These are phyloP conservation scores for Zaprionus camerounensis DNA, from an alignment of 1,140 invertebrate species.

Conservation along the genomic window DNA sequence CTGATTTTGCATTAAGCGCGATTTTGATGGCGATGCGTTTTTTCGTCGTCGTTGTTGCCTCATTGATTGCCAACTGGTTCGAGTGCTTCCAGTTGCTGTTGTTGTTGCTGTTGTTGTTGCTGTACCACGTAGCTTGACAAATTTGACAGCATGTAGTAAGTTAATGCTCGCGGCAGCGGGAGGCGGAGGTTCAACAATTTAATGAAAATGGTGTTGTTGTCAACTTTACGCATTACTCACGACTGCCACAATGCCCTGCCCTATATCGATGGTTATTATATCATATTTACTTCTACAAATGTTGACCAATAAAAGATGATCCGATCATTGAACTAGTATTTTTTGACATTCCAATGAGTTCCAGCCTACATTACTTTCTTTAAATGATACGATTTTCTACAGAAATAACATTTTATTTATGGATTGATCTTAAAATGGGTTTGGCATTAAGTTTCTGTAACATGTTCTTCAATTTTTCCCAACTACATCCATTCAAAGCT, in stretches of 20 bases:
- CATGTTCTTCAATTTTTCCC: too few relatives aligned
- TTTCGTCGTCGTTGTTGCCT: slow-evolving; percentile 15
- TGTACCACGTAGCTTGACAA: slow-evolving; percentile 56
- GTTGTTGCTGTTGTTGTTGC: slow-evolving; percentile 39
- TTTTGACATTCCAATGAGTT: background rate
- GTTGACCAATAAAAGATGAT: background rate
- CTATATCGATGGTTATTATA: background rate
- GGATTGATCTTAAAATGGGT: too few relatives aligned
- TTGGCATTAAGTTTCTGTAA: too few relatives aligned
- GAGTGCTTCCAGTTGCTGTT: slow-evolving; percentile 16
- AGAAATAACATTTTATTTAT: too few relatives aligned
- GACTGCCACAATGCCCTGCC: background rate
- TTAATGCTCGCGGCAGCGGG: slow-evolving; percentile 37
- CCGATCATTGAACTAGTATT: background rate
- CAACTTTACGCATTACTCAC: slow-evolving; percentile 8
- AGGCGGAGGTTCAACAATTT: slow-evolving; percentile 1
- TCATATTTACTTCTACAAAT: background rate
- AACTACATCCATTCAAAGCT: too few relatives aligned
- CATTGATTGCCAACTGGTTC: slow-evolving; percentile 30
- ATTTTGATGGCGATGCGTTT: slow-evolving; percentile 52
- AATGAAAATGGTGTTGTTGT: slow-evolving; percentile 12
- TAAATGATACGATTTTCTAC: too few relatives aligned
- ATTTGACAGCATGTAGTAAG: slow-evolving; percentile 54
- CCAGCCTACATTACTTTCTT: too few relatives aligned
- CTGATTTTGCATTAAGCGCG: slow-evolving; percentile 72